Base-by-base conservation (phyloP, 2,797 vertebrate genomes). In the Nasua narica region DNA sequence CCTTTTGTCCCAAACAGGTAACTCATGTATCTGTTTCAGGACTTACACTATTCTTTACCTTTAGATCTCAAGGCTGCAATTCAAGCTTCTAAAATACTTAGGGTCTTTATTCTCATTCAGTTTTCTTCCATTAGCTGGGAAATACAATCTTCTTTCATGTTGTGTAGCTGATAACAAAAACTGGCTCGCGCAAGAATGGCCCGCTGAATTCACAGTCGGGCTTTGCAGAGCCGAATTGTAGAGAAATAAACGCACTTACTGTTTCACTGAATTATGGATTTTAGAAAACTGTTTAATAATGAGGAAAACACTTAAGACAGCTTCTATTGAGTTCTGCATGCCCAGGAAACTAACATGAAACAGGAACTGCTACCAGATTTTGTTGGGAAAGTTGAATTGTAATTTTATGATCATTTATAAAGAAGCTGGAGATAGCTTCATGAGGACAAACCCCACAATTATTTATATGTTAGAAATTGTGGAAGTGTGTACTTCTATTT, bases 221-320 rank as follows among this genome's bases (percentile, higher is more conserved):
- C 92, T 97, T 97, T 97, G 91, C 94, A 90, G 97, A 98, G 98
- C 5, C 27, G 97, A 98, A 98, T 91, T 98, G 98, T 98, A 98
- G 40, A 98, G 97, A 98, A 98, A 98, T 98, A 98, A 99, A 98
- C 96, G 97, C 97, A 96, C 98, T 98, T 98, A 98, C 98, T 98
- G 98, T 98, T 97, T 98, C 88, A 32, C 97, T 97, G 98, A 98
- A 98, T 98, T 98, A 98, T 98, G 98, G 97, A 98, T 98, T 98
- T 98, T 98, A 98, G 93, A 97, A 98, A 97, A 95, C 96, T 98
- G 87, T 98, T 99, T 98, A 98, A 98, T 98, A 98, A 98, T 96
- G 97, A 98, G 89, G 43, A 98, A 98, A 98, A 97, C 95, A 98
- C 96, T 98, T 98, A 98, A 97, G 96, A 98, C 96, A 97, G 95